A percentile compares a stretch with the other conserved stretches of the same genome.
Evolutionary conservation across 2,113 vertebrate species (phyloP).

Genomic region (Paramormyrops kingsleyae): DNA sequence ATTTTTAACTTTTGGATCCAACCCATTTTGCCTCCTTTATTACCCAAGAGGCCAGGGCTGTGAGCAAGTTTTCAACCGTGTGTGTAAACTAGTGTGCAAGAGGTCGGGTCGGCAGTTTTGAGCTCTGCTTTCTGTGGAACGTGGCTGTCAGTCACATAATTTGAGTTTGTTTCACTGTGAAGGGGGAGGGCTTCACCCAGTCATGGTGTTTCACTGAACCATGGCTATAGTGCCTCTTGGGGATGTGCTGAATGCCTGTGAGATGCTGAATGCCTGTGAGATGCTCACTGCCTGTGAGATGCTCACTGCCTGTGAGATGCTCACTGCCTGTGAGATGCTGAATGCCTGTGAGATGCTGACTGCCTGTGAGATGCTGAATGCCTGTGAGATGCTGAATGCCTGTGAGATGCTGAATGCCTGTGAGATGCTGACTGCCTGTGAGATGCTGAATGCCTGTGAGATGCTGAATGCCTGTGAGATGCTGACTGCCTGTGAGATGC

Average conservation of each 20-base stretch:
- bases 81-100: neutral
- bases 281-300: too few relatives aligned
- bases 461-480: neutral
- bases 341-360: too few relatives aligned
- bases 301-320: too few relatives aligned
- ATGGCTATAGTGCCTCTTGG: neutral
- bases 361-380: too few relatives aligned
- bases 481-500: too few relatives aligned
- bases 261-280: neutral
- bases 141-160: neutral
- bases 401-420: too few relatives aligned
- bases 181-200: neutral
- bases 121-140: neutral
- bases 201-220: neutral
- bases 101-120: neutral
- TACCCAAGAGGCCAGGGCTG: neutral
- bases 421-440: neutral
- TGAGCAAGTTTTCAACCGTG: neutral
- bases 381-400: too few relatives aligned
- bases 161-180: neutral
- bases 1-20: constrained; percentile 11
- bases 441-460: too few relatives aligned
- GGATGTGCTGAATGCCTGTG: neutral
- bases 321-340: too few relatives aligned
- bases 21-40: neutral